Evolutionary conservation across 2,888 invertebrate genomes (phyloP).

Genomic region (Drosophila phalerata): DNA sequence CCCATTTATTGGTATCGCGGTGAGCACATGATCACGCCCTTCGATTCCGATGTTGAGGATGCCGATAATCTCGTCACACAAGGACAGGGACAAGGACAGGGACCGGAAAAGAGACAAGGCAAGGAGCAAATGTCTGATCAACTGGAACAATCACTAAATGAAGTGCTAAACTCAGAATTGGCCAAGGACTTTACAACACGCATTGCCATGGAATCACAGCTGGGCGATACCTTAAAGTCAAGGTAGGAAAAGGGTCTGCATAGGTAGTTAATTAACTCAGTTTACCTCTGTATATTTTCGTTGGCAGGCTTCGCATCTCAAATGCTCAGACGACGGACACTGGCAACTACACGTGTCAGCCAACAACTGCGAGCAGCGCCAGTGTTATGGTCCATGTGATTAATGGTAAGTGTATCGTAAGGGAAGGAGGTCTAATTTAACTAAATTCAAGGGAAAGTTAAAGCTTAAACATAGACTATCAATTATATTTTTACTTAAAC

Average conservation of each 20-base stretch:
- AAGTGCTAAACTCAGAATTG: slow-evolving; percentile 74
- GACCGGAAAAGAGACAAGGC: slow-evolving; percentile 1
- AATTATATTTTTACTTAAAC: background rate
- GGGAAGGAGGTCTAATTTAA: background rate
- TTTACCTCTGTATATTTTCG: slow-evolving; percentile 9
- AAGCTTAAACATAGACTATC: background rate
- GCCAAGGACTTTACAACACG: slow-evolving; percentile 81
- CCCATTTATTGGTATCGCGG: slow-evolving; percentile 91
- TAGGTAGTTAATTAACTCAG: background rate
- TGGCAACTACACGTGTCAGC: slow-evolving; percentile 95
- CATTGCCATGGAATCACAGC: slow-evolving; percentile 84
- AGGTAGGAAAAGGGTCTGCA: slow-evolving; percentile 66
- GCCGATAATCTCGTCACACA: slow-evolving; percentile 58
- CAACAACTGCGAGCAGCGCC: slow-evolving; percentile 93
- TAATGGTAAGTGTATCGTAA: slow-evolving; percentile 89
- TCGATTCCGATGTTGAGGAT: slow-evolving; percentile 71
- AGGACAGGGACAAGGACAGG: slow-evolving; percentile 1
- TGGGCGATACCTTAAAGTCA: slow-evolving; percentile 90
- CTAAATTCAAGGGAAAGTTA: background rate
- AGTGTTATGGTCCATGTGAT: slow-evolving; percentile 95
- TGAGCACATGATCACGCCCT: slow-evolving; percentile 83
- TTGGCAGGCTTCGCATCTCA: slow-evolving; percentile 89
- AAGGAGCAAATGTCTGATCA: slow-evolving; percentile 2
- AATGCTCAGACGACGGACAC: slow-evolving; percentile 92
- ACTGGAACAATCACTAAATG: slow-evolving; percentile 47